A percentile compares a stretch with the other conserved stretches of the same genome.
Evolutionary conservation across 1,140 invertebrate genomes (phyloP).

Genomic region (Brachionus asplanchnoidis): DNA sequence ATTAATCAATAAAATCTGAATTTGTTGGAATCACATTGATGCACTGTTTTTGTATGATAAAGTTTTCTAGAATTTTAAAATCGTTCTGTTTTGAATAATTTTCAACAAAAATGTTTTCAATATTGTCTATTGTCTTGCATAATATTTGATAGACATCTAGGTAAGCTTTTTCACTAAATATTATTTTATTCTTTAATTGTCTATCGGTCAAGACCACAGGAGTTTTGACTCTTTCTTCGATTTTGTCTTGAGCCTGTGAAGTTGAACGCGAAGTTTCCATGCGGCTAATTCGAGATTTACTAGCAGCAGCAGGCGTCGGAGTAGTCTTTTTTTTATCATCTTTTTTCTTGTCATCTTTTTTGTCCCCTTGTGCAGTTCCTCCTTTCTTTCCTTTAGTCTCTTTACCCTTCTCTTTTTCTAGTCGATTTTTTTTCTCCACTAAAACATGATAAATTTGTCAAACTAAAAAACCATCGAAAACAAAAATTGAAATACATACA

Average conservation of each 20-base stretch:
- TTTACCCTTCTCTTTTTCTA: slow-evolving; percentile 30
- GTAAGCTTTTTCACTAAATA: slow-evolving; percentile 15
- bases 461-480: neutral
- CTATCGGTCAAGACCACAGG: neutral
- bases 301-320: neutral
- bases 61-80: slow-evolving; percentile 12
- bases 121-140: neutral
- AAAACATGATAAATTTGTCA: neutral
- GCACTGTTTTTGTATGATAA: neutral
- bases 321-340: slow-evolving; percentile 27
- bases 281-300: slow-evolving; percentile 7
- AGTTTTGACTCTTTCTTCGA: slow-evolving; percentile 1
- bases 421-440: slow-evolving; percentile 19
- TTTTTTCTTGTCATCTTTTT: slow-evolving; percentile 20
- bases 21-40: neutral
- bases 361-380: neutral
- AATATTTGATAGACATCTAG: slow-evolving; percentile 19
- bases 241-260: slow-evolving; percentile 14
- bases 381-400: slow-evolving; percentile 14
- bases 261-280: neutral
- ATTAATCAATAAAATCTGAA: slow-evolving; percentile 33
- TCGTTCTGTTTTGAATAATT: slow-evolving; percentile 3
- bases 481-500: neutral
- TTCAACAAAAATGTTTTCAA: slow-evolving; percentile 13
- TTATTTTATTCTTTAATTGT: neutral